Evolutionary conservation across 2,888 invertebrate species (phyloP).

Genomic region (Watsonalla cultraria): DNA sequence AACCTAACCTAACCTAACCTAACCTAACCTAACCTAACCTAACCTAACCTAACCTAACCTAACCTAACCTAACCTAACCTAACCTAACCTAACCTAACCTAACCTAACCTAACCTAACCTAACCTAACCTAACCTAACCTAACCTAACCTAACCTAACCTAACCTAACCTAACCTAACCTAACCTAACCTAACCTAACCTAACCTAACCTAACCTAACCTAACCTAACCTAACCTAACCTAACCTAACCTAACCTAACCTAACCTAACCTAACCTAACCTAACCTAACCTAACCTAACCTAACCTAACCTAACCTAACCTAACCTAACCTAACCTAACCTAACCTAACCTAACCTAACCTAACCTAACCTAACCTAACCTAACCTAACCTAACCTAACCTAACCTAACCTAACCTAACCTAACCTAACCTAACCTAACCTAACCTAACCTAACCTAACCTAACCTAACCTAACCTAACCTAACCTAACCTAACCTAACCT

Average conservation of each 20-base stretch:
- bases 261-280: conserved; percentile 9
- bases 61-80: conserved; percentile 9
- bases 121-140: conserved; percentile 6
- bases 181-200: conserved; percentile 4
- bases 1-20: conserved; percentile 10
- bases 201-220: conserved; percentile 7
- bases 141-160: conserved; percentile 8
- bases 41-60: conserved; percentile 12
- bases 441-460: conserved; percentile 8
- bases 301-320: conserved; percentile 14
- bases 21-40: conserved; percentile 10
- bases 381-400: conserved; percentile 8
- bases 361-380: conserved; percentile 8
- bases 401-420: conserved; percentile 8
- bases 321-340: conserved; percentile 9
- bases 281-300: conserved; percentile 6
- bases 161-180: conserved; percentile 7
- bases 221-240: conserved; percentile 8
- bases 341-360: conserved; percentile 8
- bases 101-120: conserved; percentile 7
- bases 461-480: conserved; percentile 10
- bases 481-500: conserved; percentile 10
- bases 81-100: conserved; percentile 6
- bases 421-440: conserved; percentile 8
- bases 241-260: conserved; percentile 8